Percentiles rank a stretch among this genome's conserved stretches.
Conservation (phyloP, 2,797 vertebrate species). For the Rhynchotus rufescens region DNA sequence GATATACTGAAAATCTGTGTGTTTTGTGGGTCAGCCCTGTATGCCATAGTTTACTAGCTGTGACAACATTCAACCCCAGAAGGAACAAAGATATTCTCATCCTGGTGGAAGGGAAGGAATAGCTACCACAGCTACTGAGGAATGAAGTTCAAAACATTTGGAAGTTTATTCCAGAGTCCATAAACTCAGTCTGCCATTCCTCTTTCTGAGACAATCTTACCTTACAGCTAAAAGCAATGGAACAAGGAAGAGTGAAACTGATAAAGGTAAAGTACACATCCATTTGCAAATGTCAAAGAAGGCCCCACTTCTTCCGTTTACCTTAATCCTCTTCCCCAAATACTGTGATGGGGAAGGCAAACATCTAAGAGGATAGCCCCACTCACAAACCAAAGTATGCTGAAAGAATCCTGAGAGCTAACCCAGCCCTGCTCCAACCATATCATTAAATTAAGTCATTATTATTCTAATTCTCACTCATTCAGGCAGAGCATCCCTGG, state of each 20-base stretch:
- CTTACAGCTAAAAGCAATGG: not conserved
- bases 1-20: too few relatives aligned
- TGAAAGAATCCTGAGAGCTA: fast-evolving
- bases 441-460: not conserved
- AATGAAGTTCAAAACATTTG: not conserved
- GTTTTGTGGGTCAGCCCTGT: not conserved
- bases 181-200: not conserved
- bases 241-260: not conserved
- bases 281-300: not conserved
- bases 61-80: not conserved
- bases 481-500: not conserved
- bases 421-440: not conserved
- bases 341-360: not conserved
- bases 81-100: not conserved
- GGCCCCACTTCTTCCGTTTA: not conserved
- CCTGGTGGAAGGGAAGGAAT: not conserved
- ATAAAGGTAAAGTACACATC: not conserved
- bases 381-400: not conserved
- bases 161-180: not conserved
- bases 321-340: not conserved
- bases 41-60: fast-evolving
- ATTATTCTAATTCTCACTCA: not conserved
- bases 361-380: not conserved
- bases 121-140: not conserved
- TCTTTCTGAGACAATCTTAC: not conserved